Evolutionary conservation across 2,797 vertebrate species (phyloP), one percentile per base, ranked within the genome.

Genomic region (Lerista edwardsae): DNA sequence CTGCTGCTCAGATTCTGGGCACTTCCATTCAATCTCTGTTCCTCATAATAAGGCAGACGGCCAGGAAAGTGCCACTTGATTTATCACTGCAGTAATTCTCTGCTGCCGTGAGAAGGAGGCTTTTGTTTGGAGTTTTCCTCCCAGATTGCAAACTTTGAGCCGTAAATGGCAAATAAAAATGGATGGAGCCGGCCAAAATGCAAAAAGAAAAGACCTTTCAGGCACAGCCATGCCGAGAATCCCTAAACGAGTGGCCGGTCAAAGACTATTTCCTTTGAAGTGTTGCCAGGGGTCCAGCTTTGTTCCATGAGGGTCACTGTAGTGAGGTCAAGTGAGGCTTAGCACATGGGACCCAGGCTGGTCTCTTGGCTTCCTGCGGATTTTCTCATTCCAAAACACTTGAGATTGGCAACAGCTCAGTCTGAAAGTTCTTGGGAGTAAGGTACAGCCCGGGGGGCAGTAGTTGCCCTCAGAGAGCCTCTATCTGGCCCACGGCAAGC

Each of bases 11-110:
- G 65, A 65, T 86, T 77, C 74, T 82, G 65, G 79, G 65, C 74
- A 51, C 67, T 86, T 86, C 77, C 74, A 82, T 86, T 82, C 84
- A 64, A 72, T 86, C 79, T 86, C 74, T 82, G 84, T 72, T 82
- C 74, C 84, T 64, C 25, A 27, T 86, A 82, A 86, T 82, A 77
- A 86, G 79, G 41, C 67, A 86, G 79, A 39, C 57, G 14, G 57
- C 84, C 74, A 64, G 57, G 57, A 77, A 82, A 86, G 79, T 76
- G 68, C 73, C 25, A 29, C 41, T 36, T 86, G 84, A 77, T 86
- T 86, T 86, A 82, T 86, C 79, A 76, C 79, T 77, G 84, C 74
- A 64, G 84, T 77, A 82, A 82, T 77, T 86, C 79, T 77, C 79
- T 19, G 11, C 55, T 77, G 65, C 41, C 27, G 17, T 72, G 76